These are phyloP conservation scores for Amphipyra tragopoginis DNA, from an alignment of 2,888 invertebrate species.

Conservation along the genomic window DNA sequence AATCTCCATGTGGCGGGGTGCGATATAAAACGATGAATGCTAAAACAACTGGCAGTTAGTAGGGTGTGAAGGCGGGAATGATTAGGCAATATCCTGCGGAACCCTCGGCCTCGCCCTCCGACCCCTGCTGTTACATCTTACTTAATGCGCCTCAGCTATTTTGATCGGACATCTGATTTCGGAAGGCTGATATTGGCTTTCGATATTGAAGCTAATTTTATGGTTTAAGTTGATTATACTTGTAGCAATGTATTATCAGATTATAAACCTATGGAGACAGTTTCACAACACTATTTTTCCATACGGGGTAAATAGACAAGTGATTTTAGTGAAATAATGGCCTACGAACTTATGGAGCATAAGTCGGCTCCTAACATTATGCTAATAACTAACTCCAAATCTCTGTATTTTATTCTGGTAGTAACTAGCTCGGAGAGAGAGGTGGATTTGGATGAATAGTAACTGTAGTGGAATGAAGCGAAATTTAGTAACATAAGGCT, in stretches of 20 bases:
- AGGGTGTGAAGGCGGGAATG: slow-evolving; percentile 88
- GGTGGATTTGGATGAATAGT: too few species aligned
- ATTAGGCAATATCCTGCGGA: slow-evolving; percentile 88
- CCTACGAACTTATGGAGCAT: neutral
- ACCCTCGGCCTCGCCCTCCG: slow-evolving; percentile 78
- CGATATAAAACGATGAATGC: slow-evolving; percentile 83
- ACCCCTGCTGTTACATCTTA: slow-evolving; percentile 84
- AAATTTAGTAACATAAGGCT: too few species aligned
- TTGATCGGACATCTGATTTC: slow-evolving; percentile 84
- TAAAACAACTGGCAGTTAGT: slow-evolving; percentile 88
- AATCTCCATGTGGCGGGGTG: slow-evolving; percentile 73
- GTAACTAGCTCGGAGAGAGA: too few species aligned
- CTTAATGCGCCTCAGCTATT: slow-evolving; percentile 81
- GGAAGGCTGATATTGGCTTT: slow-evolving; percentile 74
- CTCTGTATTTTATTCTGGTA: too few species aligned
- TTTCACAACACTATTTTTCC: neutral
- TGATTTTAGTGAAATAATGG: neutral
- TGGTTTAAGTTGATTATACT: slow-evolving; percentile 51
- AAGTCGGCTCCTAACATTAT: too few species aligned
- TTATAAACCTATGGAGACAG: neutral
- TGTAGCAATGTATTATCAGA: slow-evolving; percentile 20
- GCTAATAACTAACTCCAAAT: too few species aligned
- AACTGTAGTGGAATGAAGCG: too few species aligned
- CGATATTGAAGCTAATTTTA: slow-evolving; percentile 64
- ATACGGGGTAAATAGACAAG: neutral